Percentiles rank a stretch among this genome's conserved stretches.
Conservation (phyloP, 2,888 invertebrate genomes). For the Saturnia pavonia region DNA sequence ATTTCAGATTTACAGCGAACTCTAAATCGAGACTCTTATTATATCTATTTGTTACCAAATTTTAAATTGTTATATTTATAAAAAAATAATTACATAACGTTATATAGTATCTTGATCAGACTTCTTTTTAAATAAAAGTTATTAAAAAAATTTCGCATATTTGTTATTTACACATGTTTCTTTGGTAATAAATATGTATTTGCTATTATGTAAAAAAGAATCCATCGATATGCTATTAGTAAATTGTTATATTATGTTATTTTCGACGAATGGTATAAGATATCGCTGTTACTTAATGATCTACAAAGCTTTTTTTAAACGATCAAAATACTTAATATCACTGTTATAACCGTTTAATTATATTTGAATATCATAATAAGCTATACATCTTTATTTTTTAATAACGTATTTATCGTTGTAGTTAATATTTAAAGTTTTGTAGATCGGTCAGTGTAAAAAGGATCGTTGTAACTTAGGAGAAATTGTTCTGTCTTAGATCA, state of each 20-base stretch:
- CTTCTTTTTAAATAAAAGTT: background rate
- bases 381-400: background rate
- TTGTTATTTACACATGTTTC: constrained; percentile 7
- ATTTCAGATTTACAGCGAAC: background rate
- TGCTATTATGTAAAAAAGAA: constrained; percentile 35
- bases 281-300: constrained; percentile 14
- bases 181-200: constrained; percentile 28
- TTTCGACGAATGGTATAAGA: constrained; percentile 9
- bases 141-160: background rate
- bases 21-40: background rate
- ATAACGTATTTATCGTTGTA: background rate
- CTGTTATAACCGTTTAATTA: background rate
- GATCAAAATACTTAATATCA: background rate
- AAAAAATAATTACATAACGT: background rate
- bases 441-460: constrained; percentile 29
- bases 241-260: constrained; percentile 1
- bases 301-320: constrained; percentile 10
- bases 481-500: constrained; percentile 44
- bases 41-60: background rate
- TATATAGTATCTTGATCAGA: background rate
- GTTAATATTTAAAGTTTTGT: constrained; percentile 8
- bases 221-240: constrained; percentile 18
- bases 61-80: background rate
- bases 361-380: background rate
- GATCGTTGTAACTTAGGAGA: constrained; percentile 30